Percentiles rank a stretch among this genome's conserved stretches.
Conservation (phyloP, 2,888 invertebrate species). For the Entomobrya proxima region DNA sequence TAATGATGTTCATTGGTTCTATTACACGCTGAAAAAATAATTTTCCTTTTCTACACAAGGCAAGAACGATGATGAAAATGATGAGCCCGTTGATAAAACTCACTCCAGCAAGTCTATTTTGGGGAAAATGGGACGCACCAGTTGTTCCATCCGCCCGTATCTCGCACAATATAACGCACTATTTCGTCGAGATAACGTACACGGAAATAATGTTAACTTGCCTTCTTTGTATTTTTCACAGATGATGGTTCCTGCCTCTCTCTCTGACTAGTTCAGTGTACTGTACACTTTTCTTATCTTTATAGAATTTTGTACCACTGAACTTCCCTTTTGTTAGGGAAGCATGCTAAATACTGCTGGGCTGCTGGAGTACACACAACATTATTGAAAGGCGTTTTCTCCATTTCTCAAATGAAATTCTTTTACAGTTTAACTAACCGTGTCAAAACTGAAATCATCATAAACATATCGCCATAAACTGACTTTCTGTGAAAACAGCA, state of each 20-base stretch:
- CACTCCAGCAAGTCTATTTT: constrained; percentile 1
- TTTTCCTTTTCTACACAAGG: background rate
- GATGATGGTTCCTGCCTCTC: too few relatives aligned
- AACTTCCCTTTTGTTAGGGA: too few relatives aligned
- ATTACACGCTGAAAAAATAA: background rate
- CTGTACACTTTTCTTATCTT: too few relatives aligned
- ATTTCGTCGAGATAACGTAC: background rate
- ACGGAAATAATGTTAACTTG: too few relatives aligned
- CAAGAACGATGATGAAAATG: background rate
- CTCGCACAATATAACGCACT: background rate
- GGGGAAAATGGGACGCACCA: constrained; percentile 41
- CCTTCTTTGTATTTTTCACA: too few relatives aligned
- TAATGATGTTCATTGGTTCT: too few relatives aligned
- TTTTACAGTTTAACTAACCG: constrained; percentile 38
- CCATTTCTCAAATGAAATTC: background rate
- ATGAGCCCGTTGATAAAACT: background rate
- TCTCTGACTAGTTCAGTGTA: too few relatives aligned
- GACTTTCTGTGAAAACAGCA: too few relatives aligned
- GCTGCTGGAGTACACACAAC: background rate
- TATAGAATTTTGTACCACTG: too few relatives aligned
- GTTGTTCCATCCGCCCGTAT: background rate
- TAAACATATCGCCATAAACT: background rate
- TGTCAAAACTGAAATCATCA: constrained; percentile 27
- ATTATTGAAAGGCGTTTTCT: constrained; percentile 31
- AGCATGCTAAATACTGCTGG: background rate